Base-by-base conservation (phyloP, 2,888 invertebrate species). In the Lasius platythorax region DNA sequence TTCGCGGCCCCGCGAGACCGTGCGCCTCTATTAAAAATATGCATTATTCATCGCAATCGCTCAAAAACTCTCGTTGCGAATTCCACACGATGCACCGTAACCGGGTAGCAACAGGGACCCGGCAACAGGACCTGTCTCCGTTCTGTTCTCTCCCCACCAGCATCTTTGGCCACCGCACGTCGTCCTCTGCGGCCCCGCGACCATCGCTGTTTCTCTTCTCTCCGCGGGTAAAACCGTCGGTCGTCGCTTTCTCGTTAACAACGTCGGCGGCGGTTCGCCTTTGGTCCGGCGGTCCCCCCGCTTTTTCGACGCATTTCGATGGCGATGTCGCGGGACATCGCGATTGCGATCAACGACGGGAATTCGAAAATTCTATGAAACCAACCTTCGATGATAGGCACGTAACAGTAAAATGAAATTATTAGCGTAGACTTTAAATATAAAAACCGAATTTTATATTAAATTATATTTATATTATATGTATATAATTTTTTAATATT, bases 71-170 rank as follows among this genome's bases (percentile, higher is more conserved):
- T 93, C 91, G 93, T 93, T 93, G 92, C 91, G 92, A 93, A 93
- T 93, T 93, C 93, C 92, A 89, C 91, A 91, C 92, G 91, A 93
- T 93, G 93, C 93, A 93, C 90, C 91, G 89, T 90, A 89, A 90
- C 92, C 92, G 92, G 91, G 92, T 93, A 93, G 93, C 93, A 93
- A 93, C 93, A 93, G 88, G 89, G 88, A 84, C 88, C 88, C 85
- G 85, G 90, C 91, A 91, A 91, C 90, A 91, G 91, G 89, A 89
- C 89, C 89, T 83, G 85, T 64, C 87, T 87, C 87, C 83, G 79
- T 63, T 79, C 73, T 28, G 53, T 63, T 86, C 88, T 85, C 84
- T 81, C 88, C 86, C 86, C 82, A 84, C 83, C 84, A 75, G 83
- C 82, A 56, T 78, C 68, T 37, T 74, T 83, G 63, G 30, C 63